Evolutionary conservation across 2,888 invertebrate genomes (phyloP).

Genomic region (Opisthograptis luteolata): DNA sequence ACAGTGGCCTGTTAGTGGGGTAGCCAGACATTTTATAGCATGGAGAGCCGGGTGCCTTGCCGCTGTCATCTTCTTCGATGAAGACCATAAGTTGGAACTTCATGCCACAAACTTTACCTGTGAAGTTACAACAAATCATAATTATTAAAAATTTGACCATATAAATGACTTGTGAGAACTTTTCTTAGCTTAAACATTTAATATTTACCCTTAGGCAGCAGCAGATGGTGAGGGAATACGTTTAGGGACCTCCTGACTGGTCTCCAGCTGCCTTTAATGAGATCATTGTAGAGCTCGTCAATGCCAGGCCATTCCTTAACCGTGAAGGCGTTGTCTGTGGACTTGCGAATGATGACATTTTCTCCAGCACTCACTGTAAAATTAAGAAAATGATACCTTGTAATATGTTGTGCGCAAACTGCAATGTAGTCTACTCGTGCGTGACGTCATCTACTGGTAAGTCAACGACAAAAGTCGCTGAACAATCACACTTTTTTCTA

Average conservation of each 20-base stretch:
- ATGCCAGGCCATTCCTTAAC: constrained; percentile 25
- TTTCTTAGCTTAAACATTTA: too few species aligned
- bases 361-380: constrained; percentile 31
- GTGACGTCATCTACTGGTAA: too few species aligned
- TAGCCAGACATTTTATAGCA: constrained; percentile 80
- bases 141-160: too few species aligned
- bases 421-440: too few species aligned
- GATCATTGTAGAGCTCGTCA: constrained; percentile 21
- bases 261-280: constrained; percentile 26
- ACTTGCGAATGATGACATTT: constrained; percentile 25
- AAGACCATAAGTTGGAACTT: constrained; percentile 85
- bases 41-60: constrained; percentile 43
- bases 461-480: too few species aligned
- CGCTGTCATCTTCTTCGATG: constrained; percentile 55
- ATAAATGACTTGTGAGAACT: too few species aligned
- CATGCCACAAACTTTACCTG: constrained; percentile 86
- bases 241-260: constrained; percentile 48
- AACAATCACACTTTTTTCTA: too few species aligned
- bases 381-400: too few species aligned
- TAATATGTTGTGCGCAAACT: too few species aligned
- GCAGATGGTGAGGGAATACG: constrained; percentile 83
- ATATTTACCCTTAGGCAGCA: constrained; percentile 85
- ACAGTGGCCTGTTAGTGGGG: constrained; percentile 82
- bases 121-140: background rate
- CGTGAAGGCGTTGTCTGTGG: constrained; percentile 21